Evolutionary conservation across 2,888 invertebrate species (phyloP).

Genomic region (Yponomeuta evonymella): DNA sequence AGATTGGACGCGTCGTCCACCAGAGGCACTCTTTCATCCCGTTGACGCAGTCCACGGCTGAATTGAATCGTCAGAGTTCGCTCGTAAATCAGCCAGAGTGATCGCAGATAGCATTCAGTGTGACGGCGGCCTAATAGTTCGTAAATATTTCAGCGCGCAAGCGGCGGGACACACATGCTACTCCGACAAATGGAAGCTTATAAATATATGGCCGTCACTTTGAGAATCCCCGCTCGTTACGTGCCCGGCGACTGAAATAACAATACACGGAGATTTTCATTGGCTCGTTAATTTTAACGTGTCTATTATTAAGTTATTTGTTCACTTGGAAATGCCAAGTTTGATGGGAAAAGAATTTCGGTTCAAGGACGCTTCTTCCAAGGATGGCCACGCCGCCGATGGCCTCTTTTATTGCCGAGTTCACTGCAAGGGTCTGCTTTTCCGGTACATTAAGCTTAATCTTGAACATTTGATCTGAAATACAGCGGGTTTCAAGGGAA

Average conservation of each 20-base stretch:
- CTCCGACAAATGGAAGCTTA: constrained; percentile 62
- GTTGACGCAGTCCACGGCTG: not conserved
- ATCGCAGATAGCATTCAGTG: constrained; percentile 29
- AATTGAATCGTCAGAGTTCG: not conserved
- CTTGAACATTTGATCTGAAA: constrained; percentile 1
- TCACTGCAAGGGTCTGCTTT: constrained; percentile 1
- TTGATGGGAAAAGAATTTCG: constrained; percentile 3
- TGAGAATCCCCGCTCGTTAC: constrained; percentile 61
- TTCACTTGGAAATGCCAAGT: not conserved
- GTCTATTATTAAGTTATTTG: constrained; percentile 12
- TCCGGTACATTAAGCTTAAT: not conserved
- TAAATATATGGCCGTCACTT: constrained; percentile 63
- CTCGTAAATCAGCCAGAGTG: constrained; percentile 19
- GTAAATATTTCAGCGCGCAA: constrained; percentile 70
- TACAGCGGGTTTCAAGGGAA: not conserved
- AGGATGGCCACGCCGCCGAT: not conserved
- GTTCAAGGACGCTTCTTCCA: not conserved
- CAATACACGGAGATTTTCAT: constrained; percentile 38
- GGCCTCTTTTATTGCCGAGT: not conserved
- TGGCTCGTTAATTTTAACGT: constrained; percentile 16
- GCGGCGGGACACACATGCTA: constrained; percentile 54
- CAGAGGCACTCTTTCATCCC: not conserved
- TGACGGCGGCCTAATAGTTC: constrained; percentile 65
- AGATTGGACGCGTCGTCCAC: not conserved
- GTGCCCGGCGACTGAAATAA: constrained; percentile 70